These are phyloP conservation scores for Trachelus stipa DNA, from an alignment of 2,888 invertebrate genomes.

Conservation along the genomic window DNA sequence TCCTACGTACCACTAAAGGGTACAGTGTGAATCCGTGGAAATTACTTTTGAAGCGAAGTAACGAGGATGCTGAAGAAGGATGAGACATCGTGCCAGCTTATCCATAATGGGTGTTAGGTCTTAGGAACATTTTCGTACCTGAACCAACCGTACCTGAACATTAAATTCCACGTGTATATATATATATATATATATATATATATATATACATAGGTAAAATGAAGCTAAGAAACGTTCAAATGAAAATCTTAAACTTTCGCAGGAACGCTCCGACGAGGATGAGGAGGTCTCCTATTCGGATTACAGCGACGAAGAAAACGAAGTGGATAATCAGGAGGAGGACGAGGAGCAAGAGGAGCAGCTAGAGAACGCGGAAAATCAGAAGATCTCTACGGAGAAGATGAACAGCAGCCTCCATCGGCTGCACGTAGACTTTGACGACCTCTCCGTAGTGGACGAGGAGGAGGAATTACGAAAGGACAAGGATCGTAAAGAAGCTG, in stretches of 20 bases:
- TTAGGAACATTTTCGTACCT: too few species aligned
- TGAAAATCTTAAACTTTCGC: not conserved
- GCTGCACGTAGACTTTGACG: slow-evolving; percentile 72
- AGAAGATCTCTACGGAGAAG: slow-evolving; percentile 69
- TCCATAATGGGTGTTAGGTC: too few species aligned
- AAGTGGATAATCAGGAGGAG: slow-evolving; percentile 56
- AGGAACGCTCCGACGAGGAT: slow-evolving; percentile 36
- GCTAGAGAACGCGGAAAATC: slow-evolving; percentile 62
- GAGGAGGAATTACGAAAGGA: slow-evolving; percentile 68
- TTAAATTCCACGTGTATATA: too few species aligned
- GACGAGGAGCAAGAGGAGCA: slow-evolving; percentile 50
- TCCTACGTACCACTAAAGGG: too few species aligned
- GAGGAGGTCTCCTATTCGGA: slow-evolving; percentile 24
- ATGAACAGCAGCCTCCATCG: slow-evolving; percentile 49
- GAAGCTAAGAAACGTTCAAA: too few species aligned
- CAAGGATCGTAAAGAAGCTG: slow-evolving; percentile 35
- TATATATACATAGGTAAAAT: too few species aligned
- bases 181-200: too few species aligned
- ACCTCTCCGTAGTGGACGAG: slow-evolving; percentile 82
- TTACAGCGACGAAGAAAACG: slow-evolving; percentile 44
- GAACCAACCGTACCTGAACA: too few species aligned
- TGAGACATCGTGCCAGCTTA: too few species aligned
- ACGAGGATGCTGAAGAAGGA: too few species aligned
- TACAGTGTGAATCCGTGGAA: too few species aligned
- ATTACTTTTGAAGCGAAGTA: too few species aligned